These are phyloP conservation scores for Drosophila tanythrix DNA, from an alignment of 2,888 invertebrate genomes.

Conservation along the genomic window DNA sequence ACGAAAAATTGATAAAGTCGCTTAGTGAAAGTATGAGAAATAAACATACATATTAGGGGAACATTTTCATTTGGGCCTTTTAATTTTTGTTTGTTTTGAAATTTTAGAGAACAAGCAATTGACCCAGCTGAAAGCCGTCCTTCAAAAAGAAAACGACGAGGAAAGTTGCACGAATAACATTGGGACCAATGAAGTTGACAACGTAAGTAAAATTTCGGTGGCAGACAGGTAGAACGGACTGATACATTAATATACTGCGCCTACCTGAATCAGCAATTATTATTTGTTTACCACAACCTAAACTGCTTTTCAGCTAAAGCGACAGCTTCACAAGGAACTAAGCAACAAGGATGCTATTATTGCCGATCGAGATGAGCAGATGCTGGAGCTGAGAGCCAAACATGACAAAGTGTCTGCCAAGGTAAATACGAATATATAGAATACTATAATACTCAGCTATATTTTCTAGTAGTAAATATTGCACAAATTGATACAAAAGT, in stretches of 20 bases:
- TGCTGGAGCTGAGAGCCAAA: conserved; percentile 67
- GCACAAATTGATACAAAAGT: not conserved
- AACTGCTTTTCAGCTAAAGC: conserved; percentile 70
- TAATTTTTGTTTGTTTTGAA: not conserved
- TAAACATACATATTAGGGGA: not conserved
- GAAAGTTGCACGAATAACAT: not conserved
- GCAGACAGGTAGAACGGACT: conserved; percentile 37
- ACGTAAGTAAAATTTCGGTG: conserved; percentile 40
- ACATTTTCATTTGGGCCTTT: not conserved
- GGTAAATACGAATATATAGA: conserved; percentile 44
- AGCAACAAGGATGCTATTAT: conserved; percentile 74
- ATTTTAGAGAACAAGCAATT: conserved; percentile 46
- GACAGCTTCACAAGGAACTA: conserved; percentile 78
- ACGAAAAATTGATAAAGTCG: conserved; percentile 64
- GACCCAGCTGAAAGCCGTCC: conserved; percentile 22
- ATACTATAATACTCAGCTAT: not conserved
- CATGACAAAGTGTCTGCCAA: conserved; percentile 65
- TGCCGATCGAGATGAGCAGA: conserved; percentile 59
- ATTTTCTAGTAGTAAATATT: not conserved
- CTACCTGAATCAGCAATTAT: conserved; percentile 3
- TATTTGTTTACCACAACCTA: conserved; percentile 1
- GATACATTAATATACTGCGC: not conserved
- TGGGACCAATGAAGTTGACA: conserved; percentile 43
- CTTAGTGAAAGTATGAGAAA: conserved; percentile 44
- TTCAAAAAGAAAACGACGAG: conserved; percentile 14